Evolutionary conservation across 2,797 vertebrate species (phyloP).

Genomic region (Squalus acanthias): DNA sequence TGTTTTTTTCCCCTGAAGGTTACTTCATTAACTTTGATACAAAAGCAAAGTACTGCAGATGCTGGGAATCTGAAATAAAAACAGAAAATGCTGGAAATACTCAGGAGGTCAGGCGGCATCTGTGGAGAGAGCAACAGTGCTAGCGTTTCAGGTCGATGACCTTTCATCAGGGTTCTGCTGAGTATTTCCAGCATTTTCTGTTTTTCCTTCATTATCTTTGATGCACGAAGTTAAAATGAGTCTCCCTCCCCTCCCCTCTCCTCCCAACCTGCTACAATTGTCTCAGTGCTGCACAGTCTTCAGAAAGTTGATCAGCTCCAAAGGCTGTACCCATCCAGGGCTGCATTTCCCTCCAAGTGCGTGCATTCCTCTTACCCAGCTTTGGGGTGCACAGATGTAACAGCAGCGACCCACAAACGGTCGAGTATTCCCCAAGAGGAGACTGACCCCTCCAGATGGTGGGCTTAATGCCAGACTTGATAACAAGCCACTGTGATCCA

Average conservation of each 20-base stretch:
- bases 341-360: background rate
- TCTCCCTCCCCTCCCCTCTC: background rate
- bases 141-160: too few species aligned
- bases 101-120: too few species aligned
- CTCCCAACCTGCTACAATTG: background rate
- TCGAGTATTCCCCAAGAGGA: conserved; percentile 67
- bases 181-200: too few species aligned
- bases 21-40: background rate
- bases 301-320: background rate
- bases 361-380: conserved; percentile 69
- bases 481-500: background rate
- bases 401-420: conserved; percentile 72
- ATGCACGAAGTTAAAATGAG: conserved; percentile 20
- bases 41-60: too few species aligned
- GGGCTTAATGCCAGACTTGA: background rate
- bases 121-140: too few species aligned
- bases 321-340: background rate
- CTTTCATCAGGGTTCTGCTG: too few species aligned
- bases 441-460: conserved; percentile 45
- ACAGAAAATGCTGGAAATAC: too few species aligned
- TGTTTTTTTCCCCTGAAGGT: background rate
- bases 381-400: conserved; percentile 78
- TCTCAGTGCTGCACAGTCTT: background rate
- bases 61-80: too few species aligned
- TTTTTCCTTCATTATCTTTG: background rate